Evolutionary conservation across 2,797 vertebrate species (phyloP), one percentile per base, ranked within the genome.

Genomic region (Girardinus metallicus): DNA sequence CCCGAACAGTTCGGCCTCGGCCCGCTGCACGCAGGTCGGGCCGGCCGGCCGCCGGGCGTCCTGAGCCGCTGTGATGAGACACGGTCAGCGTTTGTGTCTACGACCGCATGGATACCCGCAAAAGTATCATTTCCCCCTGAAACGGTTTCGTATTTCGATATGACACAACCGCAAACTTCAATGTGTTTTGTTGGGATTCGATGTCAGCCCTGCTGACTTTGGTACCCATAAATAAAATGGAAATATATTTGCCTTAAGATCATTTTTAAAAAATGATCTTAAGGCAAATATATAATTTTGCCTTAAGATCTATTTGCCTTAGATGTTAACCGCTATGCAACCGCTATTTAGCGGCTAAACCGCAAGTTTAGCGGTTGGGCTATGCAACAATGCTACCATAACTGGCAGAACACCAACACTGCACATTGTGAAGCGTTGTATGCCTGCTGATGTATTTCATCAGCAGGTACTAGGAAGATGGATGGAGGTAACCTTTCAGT

Each of bases 31-130:
- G 47, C 46, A 77, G 80, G 57, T 70, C 31, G 53, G 74, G 73
- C 76, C 76, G 80, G 79, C 66, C 75, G 79, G 79, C 66, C 41
- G 51, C 78, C 79, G 83, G 88, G 93, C 87, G 92, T 92, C 90
- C 78, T 74, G 49, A 74, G 53, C 73, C 66, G 73, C 91, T 85
- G 81, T 85, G 91, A 89, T 82, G 88, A 87, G 81, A 82, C 83
- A 18, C 49, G 55, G 46, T 78, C 66, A 77, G 57, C 2, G 49
- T 83, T 80, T 80, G 71, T 8, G 26, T 75, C 79, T 75, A 34
- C 71, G 49, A 36, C 60, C 73, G 64, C 39, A 44, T 16, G 11
- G 8, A 70, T 1, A 13, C 41, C 3, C 26, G 36, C 36, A 41
- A 26, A 26, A 26, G 21, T 6, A 13, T 41, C 11, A 1, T 26